Conservation (phyloP, 1,140 invertebrate genomes). For the Zaprionus tsacasi region DNA sequence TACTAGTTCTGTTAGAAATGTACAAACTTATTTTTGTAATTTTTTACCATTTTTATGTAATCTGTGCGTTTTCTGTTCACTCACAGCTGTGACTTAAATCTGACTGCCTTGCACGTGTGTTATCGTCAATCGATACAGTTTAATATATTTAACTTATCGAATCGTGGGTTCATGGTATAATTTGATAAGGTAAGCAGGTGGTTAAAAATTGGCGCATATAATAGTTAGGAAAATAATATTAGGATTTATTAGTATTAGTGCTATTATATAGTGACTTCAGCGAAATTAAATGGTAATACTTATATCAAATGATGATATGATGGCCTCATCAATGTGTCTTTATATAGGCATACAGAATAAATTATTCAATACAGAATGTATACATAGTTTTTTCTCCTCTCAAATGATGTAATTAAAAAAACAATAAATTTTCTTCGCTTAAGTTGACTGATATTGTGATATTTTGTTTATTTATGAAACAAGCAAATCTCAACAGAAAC, state of each 20-base stretch:
- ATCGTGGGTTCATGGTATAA: not conserved
- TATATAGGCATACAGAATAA: no score
- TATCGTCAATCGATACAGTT: conserved; percentile 1
- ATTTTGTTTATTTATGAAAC: not conserved
- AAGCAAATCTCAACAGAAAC: not conserved
- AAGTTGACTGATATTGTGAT: not conserved
- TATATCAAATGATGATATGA: not conserved
- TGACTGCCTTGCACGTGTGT: not conserved
- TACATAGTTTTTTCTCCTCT: no score
- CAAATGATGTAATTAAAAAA: no score
- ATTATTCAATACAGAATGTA: no score
- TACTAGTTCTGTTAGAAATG: conserved; percentile 11
- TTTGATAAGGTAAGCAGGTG: not conserved
- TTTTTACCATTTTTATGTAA: conserved; percentile 77
- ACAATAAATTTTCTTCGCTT: no score
- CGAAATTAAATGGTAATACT: not conserved
- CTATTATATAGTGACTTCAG: no score
- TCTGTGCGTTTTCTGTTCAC: conserved; percentile 29
- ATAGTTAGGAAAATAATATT: no score
- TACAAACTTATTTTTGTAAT: conserved; percentile 39
- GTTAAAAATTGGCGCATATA: no score
- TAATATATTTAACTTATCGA: not conserved
- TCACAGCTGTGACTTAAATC: conserved; percentile 54
- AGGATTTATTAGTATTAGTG: no score
- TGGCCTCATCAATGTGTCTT: not conserved